Conservation (phyloP, 2,888 invertebrate species). For the Xiphydria camelus region DNA sequence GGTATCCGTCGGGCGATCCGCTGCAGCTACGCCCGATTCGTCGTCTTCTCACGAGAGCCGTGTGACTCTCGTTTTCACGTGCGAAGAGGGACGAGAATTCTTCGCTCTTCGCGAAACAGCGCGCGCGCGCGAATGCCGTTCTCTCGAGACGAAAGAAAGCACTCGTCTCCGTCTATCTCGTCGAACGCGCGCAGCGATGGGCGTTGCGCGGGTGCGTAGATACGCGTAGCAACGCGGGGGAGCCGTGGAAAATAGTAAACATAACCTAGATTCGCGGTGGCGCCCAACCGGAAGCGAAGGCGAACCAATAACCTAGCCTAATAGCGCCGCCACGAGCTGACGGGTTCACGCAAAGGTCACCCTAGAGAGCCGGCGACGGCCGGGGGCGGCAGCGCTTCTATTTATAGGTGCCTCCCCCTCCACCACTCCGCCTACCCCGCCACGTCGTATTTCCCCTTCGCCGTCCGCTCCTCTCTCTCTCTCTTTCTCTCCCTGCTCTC, state of each 20-base stretch:
- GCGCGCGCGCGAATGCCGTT: no score
- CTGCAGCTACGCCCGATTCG: no score
- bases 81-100: neutral
- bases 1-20: no score
- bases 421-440: no score
- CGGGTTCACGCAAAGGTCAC: conserved; percentile 44
- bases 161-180: no score
- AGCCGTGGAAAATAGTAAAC: conserved; percentile 36
- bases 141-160: no score
- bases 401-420: conserved; percentile 40
- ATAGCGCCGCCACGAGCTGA: conserved; percentile 29
- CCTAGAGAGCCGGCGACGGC: conserved; percentile 26
- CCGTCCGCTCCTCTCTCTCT: conserved; percentile 14
- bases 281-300: conserved; percentile 19
- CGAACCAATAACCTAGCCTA: conserved; percentile 45
- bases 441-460: no score
- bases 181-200: no score
- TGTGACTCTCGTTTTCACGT: no score
- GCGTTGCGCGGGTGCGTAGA: no score
- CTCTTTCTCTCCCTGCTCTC: conserved; percentile 15
- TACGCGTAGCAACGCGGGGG: conserved; percentile 12
- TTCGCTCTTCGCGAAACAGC: neutral
- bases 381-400: conserved; percentile 31
- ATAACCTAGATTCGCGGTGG: conserved; percentile 41
- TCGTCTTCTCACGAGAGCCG: no score